A percentile compares a stretch with the other conserved stretches of the same genome.
phyloP scores from a whole-genome alignment of 1,140 invertebrate genomes.

The Lepidurus arcticus region DNA sequence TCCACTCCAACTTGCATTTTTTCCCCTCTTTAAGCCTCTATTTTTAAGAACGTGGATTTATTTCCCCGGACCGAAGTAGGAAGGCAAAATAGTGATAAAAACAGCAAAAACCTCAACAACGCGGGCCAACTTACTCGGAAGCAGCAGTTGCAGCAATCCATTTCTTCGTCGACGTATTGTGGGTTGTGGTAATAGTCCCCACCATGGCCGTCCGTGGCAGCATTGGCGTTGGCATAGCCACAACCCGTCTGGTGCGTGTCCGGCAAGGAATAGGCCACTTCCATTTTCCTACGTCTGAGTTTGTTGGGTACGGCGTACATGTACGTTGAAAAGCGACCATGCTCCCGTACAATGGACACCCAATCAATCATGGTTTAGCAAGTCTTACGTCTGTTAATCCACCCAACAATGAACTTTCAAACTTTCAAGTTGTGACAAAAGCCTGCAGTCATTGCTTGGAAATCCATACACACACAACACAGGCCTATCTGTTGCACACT shows the following conservation, averaged over 20 bases:
- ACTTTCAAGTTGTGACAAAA: no score
- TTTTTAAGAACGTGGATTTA: no score
- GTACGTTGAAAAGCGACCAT: slow-evolving; percentile 64
- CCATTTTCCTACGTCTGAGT: slow-evolving; percentile 48
- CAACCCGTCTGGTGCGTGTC: slow-evolving; percentile 4
- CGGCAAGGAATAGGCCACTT: slow-evolving; percentile 29
- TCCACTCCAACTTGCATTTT: not conserved
- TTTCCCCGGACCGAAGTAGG: no score
- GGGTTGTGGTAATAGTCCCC: slow-evolving; percentile 25
- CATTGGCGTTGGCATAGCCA: slow-evolving; percentile 23
- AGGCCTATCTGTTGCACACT: no score
- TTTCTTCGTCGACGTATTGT: slow-evolving; percentile 9
- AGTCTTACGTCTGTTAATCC: not conserved
- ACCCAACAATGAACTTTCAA: no score
- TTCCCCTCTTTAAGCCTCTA: not conserved
- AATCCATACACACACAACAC: no score
- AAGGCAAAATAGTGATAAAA: no score
- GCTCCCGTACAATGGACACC: slow-evolving; percentile 66
- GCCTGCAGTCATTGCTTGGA: no score
- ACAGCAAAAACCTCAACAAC: not conserved
- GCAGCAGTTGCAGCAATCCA: slow-evolving; percentile 9
- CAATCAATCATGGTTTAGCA: slow-evolving; percentile 62
- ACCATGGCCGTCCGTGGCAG: slow-evolving; percentile 31
- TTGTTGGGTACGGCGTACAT: slow-evolving; percentile 58
- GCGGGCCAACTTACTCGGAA: not conserved